Evolutionary conservation across 2,797 vertebrate genomes (phyloP).

Genomic region (Microchirus variegatus): DNA sequence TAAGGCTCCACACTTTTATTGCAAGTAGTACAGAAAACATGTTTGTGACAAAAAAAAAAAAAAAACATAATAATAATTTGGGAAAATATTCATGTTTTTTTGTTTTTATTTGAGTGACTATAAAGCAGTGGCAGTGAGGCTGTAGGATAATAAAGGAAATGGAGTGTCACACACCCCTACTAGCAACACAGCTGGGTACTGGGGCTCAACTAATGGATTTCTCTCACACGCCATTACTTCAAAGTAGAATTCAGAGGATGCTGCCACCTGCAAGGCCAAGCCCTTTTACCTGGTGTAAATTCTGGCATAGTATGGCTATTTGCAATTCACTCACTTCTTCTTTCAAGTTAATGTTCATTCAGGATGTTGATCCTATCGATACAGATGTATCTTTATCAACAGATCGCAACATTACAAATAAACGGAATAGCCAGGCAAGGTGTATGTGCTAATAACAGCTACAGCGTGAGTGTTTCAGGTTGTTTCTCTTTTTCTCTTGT

Average conservation of each 20-base stretch:
- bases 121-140: conserved; percentile 29
- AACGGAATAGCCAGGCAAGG: not conserved
- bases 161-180: conserved; percentile 53
- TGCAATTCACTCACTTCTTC: too few relatives aligned
- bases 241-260: conserved; percentile 59
- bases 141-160: conserved; percentile 63
- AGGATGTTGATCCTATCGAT: conserved; percentile 20
- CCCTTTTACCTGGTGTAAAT: conserved; percentile 26
- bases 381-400: conserved; percentile 6
- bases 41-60: conserved; percentile 29
- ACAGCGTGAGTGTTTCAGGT: conserved; percentile 11
- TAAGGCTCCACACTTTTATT: conserved; percentile 19
- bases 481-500: conserved; percentile 18
- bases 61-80: conserved; percentile 24
- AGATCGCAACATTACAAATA: conserved; percentile 9
- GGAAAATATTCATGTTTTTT: conserved; percentile 8
- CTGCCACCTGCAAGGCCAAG: conserved; percentile 53
- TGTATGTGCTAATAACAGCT: not conserved
- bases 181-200: conserved; percentile 62
- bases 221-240: conserved; percentile 70
- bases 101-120: conserved; percentile 17
- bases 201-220: conserved; percentile 69
- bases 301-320: not conserved
- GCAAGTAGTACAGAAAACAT: conserved; percentile 44
- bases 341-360: not conserved